Base-by-base conservation (phyloP, 2,113 vertebrate genomes). In the Psephotus haematonotus region DNA sequence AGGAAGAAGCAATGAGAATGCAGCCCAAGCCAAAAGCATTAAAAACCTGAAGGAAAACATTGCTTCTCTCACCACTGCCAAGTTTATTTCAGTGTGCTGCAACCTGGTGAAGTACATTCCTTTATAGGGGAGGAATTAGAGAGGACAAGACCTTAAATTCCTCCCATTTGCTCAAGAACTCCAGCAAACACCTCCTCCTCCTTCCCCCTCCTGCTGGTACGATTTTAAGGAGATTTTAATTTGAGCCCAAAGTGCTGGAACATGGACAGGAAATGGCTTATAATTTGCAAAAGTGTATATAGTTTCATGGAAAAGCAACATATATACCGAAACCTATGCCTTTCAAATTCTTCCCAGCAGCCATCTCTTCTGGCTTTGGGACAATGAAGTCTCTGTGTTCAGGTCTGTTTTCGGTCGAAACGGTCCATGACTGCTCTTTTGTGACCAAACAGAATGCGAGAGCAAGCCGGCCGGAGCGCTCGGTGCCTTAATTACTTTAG, bases 341-440 rank as follows among this genome's bases (percentile, higher is more conserved):
- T 97, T 97, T 95, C 93, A 94, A 85, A 96, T 95, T 96, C 97
- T 95, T 96, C 90, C 94, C 96, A 88, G 97, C 95, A 94, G 87
- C 94, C 96, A 96, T 95, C 93, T 88, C 95, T 95, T 78, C 97
- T 97, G 97, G 97, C 97, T 92, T 87, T 23, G 20, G 95, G 95
- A 98, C 98, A 98, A 97, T 97, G 97, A 93, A 94, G 92, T 39
- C 96, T 97, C 97, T 98, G 97, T 98, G 92, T 53, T 96, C 88
- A 93, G 84, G 82, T 91, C 97, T 94, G 94, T 8, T 95, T 97
- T 93, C 22, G 4, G 92, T 92, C 19, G 3, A 68, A 95, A 92
- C 1, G 8, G 95, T 69, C 67, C 85, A 97, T 95, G 95, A 97
- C 96, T 96, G 94, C 96, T 97, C 98, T 97, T 98, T 98, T 97